A percentile compares a stretch with the other conserved stretches of the same genome.
These are phyloP conservation scores for Uropsilus gracilis DNA, from an alignment of 2,113 vertebrate genomes.

Conservation along the genomic window DNA sequence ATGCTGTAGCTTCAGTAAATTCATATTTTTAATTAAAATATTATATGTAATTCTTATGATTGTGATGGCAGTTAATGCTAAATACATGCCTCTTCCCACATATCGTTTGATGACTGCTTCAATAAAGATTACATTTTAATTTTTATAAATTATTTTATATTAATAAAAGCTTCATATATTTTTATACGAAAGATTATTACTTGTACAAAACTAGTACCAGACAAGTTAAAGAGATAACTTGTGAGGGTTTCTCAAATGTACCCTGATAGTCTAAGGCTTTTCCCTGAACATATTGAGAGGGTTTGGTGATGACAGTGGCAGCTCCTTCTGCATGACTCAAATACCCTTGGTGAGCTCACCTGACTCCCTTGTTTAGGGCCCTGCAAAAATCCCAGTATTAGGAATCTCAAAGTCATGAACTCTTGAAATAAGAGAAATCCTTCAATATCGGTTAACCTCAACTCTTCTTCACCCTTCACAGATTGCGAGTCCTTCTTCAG, in stretches of 20 bases:
- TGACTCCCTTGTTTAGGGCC: not conserved
- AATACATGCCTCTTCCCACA: not conserved
- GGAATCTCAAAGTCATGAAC: not conserved
- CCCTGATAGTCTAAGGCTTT: not conserved
- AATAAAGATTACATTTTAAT: not conserved
- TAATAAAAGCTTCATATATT: slow-evolving; percentile 22
- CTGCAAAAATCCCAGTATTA: not conserved
- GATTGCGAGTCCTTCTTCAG: not conserved
- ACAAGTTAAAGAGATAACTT: slow-evolving; percentile 23
- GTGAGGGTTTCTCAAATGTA: not conserved
- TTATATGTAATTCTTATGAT: slow-evolving; percentile 52
- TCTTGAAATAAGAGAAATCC: not conserved
- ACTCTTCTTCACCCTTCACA: not conserved
- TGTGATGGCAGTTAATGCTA: slow-evolving; percentile 24
- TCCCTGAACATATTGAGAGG: not conserved
- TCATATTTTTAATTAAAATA: slow-evolving; percentile 57
- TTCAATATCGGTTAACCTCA: not conserved
- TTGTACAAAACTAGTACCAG: slow-evolving; percentile 1
- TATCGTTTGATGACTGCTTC: not conserved
- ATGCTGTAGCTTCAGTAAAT: slow-evolving; percentile 22
- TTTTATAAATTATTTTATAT: slow-evolving; percentile 41
- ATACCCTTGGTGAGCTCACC: not conserved
- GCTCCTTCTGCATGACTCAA: not conserved
- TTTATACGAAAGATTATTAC: slow-evolving; percentile 11
- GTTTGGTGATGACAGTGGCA: not conserved